Evolutionary conservation across 2,113 vertebrate genomes (phyloP), one percentile per base, ranked within the genome.

Genomic region (Rana temporaria): DNA sequence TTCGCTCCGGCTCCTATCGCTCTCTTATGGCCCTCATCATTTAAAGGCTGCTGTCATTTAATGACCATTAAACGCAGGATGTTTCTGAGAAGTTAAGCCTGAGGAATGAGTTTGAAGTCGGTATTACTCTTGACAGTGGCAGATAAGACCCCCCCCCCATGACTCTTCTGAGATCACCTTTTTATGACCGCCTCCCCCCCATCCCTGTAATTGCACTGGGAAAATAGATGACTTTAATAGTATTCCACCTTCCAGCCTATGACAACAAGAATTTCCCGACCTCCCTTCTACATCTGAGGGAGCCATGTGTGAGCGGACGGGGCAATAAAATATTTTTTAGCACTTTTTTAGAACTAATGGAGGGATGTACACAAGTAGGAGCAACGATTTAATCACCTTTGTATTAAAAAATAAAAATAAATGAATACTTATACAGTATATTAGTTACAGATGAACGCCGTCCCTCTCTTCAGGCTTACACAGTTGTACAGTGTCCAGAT

Each of bases 51-150:
- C 86, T 91, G 86, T 92, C 94, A 92, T 95, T 96, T 96, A 95
- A 93, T 92, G 93, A 93, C 92, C 89, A 91, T 93, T 93, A 95
- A 91, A 90, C 90, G 86, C 92, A 93, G 92, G 94, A 94, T 93
- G 94, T 93, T 95, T 93, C 93, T 93, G 93, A 94, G 91, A 92
- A 92, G 90, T 94, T 92, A 94, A 91, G 89, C 89, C 88, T 20
- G 81, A 91, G 91, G 92, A 94, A 94, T 91, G 92, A 87, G 92
- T 94, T 92, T 94, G 94, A 94, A 94, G 93, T 94, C 85, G 87
- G 90, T 92, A 92, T 92, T 92, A 89, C 89, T 90, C 67, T 87
- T 87, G 65, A 90, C 89, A 90, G 89, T 90, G 85, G 90, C 92
- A 89, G 93, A 93, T 94, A 94, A 95, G 90, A 89, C 38, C 5